phyloP scores from a whole-genome alignment of 1,140 invertebrate species.

The Drosophila varians region DNA sequence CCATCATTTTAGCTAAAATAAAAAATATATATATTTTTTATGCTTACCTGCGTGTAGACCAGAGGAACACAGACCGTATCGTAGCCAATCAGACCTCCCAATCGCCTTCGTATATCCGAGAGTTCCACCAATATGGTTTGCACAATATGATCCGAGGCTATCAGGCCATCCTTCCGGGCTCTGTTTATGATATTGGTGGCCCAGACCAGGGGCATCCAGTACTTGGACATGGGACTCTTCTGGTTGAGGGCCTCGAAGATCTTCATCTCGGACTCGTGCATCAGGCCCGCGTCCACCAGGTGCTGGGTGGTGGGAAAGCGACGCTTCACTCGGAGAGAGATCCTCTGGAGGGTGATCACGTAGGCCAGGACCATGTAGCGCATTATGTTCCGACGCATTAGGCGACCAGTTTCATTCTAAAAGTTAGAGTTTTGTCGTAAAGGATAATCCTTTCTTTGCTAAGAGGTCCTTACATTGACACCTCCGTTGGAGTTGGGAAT shows the following conservation, averaged over 20 bases:
- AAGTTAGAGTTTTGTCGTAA: not conserved
- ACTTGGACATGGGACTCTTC: slow-evolving; percentile 94
- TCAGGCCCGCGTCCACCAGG: slow-evolving; percentile 94
- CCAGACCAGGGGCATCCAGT: slow-evolving; percentile 96
- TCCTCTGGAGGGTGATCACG: slow-evolving; percentile 93
- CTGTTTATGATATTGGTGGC: slow-evolving; percentile 95
- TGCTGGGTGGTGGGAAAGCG: slow-evolving; percentile 95
- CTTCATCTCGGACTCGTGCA: slow-evolving; percentile 95
- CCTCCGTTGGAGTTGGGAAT: slow-evolving; percentile 87
- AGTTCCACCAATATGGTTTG: slow-evolving; percentile 93
- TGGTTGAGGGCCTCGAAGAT: slow-evolving; percentile 95
- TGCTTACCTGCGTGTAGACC: slow-evolving; percentile 98
- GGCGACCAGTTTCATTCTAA: slow-evolving; percentile 92
- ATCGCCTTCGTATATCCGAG: slow-evolving; percentile 91
- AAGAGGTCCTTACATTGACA: slow-evolving; percentile 90
- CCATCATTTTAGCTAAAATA: no score
- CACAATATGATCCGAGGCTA: slow-evolving; percentile 93
- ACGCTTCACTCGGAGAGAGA: slow-evolving; percentile 94
- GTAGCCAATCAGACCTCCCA: slow-evolving; percentile 94
- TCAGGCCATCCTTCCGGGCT: slow-evolving; percentile 91
- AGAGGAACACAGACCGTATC: slow-evolving; percentile 98
- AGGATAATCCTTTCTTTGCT: not conserved
- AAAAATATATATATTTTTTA: no score
- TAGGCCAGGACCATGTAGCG: slow-evolving; percentile 94
- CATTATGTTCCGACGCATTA: slow-evolving; percentile 95